Evolutionary conservation across 2,888 invertebrate species (phyloP), one percentile per base, ranked within the genome.

Genomic region (Polietes domitor): DNA sequence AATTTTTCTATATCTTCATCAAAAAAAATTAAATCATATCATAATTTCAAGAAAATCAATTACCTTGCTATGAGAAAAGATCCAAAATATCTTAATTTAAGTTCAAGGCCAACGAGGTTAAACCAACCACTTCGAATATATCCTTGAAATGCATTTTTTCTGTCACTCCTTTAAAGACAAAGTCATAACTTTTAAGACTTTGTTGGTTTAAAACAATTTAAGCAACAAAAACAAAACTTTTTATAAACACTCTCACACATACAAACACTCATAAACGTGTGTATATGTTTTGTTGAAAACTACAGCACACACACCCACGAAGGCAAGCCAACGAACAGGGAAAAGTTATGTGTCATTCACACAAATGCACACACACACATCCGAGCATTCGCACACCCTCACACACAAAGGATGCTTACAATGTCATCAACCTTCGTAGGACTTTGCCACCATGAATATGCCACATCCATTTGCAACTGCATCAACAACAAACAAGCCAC

Each of bases 341-440:
- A 53, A 53, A 53, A 53, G 53, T 53, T 53, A 53, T 21, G 9
- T 53, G 53, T 53, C 41, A 68, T 65, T 68, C 15, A 68, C 41
- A 43, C 12, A 65, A 19, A 15, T 6, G 47, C 47, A 5, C 65
- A 21, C 19, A 65, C 65, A 65, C 32, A 32, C 32, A 65, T 21
- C 4, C 47, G 4, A 32, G 1, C 41, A 65, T 19, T 41, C 21
- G 41, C 41, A 41, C n/a, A 70, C 24, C 7, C 9, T 1, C 50
- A 12, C 50, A 21, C 28, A 41, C 68, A 63, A 83, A 83, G 70
- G 61, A 80, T 83, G 70, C 83, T 83, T 55, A 70, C 72, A 79
- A 73, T 82, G 77, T 79, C 84, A 81, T 75, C 61, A 81, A 78
- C 75, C 76, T 73, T 77, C 19, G 32, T 32, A 7, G 32, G 26